phyloP scores from a whole-genome alignment of 2,888 invertebrate species.

The Catocala fraxini region DNA sequence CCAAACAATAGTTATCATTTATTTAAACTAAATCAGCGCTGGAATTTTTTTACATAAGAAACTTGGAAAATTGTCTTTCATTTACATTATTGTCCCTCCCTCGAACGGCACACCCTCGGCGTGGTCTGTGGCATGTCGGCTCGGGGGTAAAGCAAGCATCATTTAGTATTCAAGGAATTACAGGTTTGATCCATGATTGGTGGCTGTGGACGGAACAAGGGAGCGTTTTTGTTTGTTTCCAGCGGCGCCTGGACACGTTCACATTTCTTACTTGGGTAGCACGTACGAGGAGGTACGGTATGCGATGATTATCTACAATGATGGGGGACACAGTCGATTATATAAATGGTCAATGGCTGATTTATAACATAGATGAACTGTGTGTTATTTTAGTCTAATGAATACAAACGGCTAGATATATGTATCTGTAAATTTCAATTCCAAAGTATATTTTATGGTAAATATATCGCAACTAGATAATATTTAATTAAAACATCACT shows the following conservation, averaged over 20 bases:
- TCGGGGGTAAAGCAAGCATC: slow-evolving; percentile 13
- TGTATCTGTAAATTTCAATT: too few species aligned
- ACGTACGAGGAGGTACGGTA: too few species aligned
- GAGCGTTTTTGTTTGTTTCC: slow-evolving; percentile 4
- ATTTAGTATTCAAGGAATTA: slow-evolving; percentile 43
- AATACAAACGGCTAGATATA: too few species aligned
- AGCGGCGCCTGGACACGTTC: not conserved
- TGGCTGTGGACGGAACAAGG: not conserved
- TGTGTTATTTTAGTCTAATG: too few species aligned
- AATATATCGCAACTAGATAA: too few species aligned
- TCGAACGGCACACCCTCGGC: not conserved
- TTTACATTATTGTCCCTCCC: slow-evolving; percentile 16
- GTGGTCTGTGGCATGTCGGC: not conserved
- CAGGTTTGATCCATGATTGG: slow-evolving; percentile 29
- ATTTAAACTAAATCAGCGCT: slow-evolving; percentile 11
- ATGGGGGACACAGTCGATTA: too few species aligned
- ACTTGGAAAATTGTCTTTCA: slow-evolving; percentile 21
- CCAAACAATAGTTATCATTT: slow-evolving; percentile 8
- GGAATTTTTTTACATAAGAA: slow-evolving; percentile 18
- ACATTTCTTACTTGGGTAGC: too few species aligned
- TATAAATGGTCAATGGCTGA: too few species aligned
- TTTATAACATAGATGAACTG: too few species aligned
- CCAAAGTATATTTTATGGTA: too few species aligned
- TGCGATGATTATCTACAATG: too few species aligned
- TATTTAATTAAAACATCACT: too few species aligned